Evolutionary conservation across 30 jellyfish, hydroid and myxozoan species (phyloP).

Genomic region (Chrysaora quinquecirrha): DNA sequence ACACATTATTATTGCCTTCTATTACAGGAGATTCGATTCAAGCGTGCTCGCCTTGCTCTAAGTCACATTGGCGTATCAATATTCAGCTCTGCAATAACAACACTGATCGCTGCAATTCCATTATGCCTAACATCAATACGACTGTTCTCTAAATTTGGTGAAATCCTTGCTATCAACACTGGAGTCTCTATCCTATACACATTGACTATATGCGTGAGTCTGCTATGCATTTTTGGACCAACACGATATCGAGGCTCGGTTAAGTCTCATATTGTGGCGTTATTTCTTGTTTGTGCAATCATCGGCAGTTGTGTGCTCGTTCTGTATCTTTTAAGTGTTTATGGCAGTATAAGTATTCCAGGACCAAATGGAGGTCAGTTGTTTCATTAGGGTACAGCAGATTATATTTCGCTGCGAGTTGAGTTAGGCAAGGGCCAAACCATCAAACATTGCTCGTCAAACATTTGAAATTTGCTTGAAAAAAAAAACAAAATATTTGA

Average conservation of each 20-base stretch:
- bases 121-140: slow-evolving; percentile 62
- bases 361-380: slow-evolving; percentile 74
- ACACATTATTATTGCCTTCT: not conserved
- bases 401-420: too few species aligned
- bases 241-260: slow-evolving; percentile 56
- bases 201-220: slow-evolving; percentile 68
- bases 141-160: slow-evolving; percentile 68
- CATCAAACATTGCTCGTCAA: too few species aligned
- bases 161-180: slow-evolving; percentile 70
- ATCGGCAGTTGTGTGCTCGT: slow-evolving; percentile 26
- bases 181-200: slow-evolving; percentile 65
- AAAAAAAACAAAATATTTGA: too few species aligned
- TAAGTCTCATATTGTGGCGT: slow-evolving; percentile 31
- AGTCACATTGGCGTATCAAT: slow-evolving; percentile 74
- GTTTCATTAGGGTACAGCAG: slow-evolving; percentile 20
- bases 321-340: slow-evolving; percentile 35
- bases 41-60: slow-evolving; percentile 56
- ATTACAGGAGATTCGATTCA: slow-evolving; percentile 52
- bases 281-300: slow-evolving; percentile 18
- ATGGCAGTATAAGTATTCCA: slow-evolving; percentile 42
- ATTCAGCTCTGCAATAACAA: slow-evolving; percentile 71
- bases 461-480: too few species aligned
- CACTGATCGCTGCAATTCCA: slow-evolving; percentile 74
- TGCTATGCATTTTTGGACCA: slow-evolving; percentile 71
- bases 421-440: too few species aligned